phyloP scores from a whole-genome alignment of 2,888 invertebrate species.

The Meganola albula region DNA sequence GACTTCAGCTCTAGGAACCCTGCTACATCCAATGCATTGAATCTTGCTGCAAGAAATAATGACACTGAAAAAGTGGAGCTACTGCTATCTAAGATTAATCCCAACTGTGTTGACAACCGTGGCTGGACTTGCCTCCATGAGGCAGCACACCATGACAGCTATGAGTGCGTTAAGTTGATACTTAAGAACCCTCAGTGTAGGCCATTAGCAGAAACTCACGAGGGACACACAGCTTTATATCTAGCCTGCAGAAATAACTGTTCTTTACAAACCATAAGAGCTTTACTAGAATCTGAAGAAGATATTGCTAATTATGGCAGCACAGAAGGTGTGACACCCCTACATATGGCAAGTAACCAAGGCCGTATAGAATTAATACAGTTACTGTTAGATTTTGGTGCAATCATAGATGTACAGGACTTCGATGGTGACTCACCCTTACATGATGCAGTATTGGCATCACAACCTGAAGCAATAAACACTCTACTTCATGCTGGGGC shows the following conservation, averaged over 20 bases:
- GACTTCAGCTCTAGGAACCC: slow-evolving; percentile 75
- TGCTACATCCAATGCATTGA: slow-evolving; percentile 61
- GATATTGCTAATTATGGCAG: slow-evolving; percentile 65
- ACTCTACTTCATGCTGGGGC: slow-evolving; percentile 62
- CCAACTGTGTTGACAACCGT: slow-evolving; percentile 69
- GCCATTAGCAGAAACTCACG: slow-evolving; percentile 59
- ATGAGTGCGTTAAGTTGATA: slow-evolving; percentile 52
- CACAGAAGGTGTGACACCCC: slow-evolving; percentile 65
- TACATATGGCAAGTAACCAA: slow-evolving; percentile 59
- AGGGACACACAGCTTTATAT: slow-evolving; percentile 70
- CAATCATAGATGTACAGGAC: slow-evolving; percentile 61
- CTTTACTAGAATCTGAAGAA: slow-evolving; percentile 49
- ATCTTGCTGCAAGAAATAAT: slow-evolving; percentile 63
- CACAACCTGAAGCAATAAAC: slow-evolving; percentile 44
- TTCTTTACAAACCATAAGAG: slow-evolving; percentile 51
- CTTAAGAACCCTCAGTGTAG: slow-evolving; percentile 50
- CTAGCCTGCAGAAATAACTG: slow-evolving; percentile 56
- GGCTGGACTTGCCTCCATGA: slow-evolving; percentile 76
- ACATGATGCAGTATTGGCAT: slow-evolving; percentile 59
- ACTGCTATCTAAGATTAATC: slow-evolving; percentile 60
- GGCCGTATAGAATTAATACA: slow-evolving; percentile 57
- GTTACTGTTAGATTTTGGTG: slow-evolving; percentile 57
- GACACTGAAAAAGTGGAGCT: slow-evolving; percentile 47
- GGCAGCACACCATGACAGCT: slow-evolving; percentile 63
- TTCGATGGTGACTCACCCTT: slow-evolving; percentile 71